Base-by-base conservation (phyloP, 2,797 vertebrate genomes). In the Siniperca undulata region DNA sequence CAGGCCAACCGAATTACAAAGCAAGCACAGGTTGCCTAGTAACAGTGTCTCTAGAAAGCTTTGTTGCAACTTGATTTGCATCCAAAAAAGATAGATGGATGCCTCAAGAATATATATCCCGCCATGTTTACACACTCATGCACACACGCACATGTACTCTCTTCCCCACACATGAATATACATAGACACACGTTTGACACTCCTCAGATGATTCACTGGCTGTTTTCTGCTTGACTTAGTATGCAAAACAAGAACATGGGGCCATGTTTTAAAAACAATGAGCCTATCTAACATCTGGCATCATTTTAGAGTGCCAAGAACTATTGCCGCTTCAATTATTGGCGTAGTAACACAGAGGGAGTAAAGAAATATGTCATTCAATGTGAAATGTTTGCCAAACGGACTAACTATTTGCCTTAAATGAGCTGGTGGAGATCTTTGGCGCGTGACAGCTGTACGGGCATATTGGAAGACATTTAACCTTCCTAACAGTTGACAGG, bases 11-110 rank as follows among this genome's bases (percentile, higher is more conserved):
- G 87, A 92, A 92, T 83, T 88, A 91, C 88, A 92, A 94, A 92
- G 88, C 71, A 76, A 89, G 76, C 78, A 50, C 83, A 89, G 91
- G 95, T 96, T 96, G 95, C 95, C 93, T 96, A 94, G 95, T 93
- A 96, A 96, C 96, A 92, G 89, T 89, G 82, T 84, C 84, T 91
- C 92, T 86, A 72, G 66, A 90, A 92, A 88, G 90, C 91, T 91
- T 94, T 90, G 89, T 91, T 89, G 90, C 78, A 78, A 89, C 88
- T 90, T 85, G 77, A 93, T 94, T 95, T 93, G 91, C 91, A 93
- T 93, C 88, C 83, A 85, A 90, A 89, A 90, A 92, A 89, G 82
- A 93, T 88, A 85, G 82, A 90, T 83, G 76, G 89, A 94, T 87
- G 86, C 85, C 75, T 83, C 56, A 68, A 81, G 86, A 90, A 91